phyloP scores from a whole-genome alignment of 2,888 invertebrate species.

The Andrena haemorrhoa region DNA sequence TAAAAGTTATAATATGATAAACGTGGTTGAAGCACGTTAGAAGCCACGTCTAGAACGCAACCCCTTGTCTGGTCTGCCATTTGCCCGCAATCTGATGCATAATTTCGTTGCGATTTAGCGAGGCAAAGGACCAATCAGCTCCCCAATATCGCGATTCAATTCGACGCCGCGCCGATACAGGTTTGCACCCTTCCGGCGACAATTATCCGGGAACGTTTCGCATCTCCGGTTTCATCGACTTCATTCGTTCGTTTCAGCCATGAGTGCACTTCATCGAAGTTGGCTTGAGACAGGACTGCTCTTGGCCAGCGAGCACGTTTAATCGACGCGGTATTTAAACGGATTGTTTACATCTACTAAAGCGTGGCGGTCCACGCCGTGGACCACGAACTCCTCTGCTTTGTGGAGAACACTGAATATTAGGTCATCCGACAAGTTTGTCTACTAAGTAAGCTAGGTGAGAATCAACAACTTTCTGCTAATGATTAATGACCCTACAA shows the following conservation, averaged over 20 bases:
- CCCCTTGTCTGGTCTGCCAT: not conserved
- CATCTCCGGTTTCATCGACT: conserved; percentile 42
- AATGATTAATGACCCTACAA: too few species aligned
- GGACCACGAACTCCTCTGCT: conserved; percentile 19
- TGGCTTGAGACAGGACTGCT: conserved; percentile 33
- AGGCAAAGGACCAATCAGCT: conserved; percentile 20
- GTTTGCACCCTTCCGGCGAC: conserved; percentile 31
- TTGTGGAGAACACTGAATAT: not conserved
- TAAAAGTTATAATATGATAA: not conserved
- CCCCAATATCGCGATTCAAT: conserved; percentile 14
- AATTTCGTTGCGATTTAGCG: conserved; percentile 30
- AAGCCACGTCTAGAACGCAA: not conserved
- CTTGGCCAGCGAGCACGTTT: conserved; percentile 42
- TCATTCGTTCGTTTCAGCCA: conserved; percentile 44
- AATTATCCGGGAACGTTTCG: conserved; percentile 52
- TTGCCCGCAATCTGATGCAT: conserved; percentile 14
- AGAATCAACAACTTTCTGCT: too few species aligned
- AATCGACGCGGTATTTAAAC: conserved; percentile 56
- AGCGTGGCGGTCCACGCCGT: too few species aligned
- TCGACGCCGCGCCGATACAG: conserved; percentile 16
- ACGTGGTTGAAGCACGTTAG: not conserved
- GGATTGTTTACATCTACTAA: conserved; percentile 34
- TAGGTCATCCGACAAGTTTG: too few species aligned
- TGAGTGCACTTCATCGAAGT: conserved; percentile 55
- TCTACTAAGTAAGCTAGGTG: too few species aligned